Base-by-base conservation (phyloP, 2,888 invertebrate genomes). In the Odontomyia ornata region DNA sequence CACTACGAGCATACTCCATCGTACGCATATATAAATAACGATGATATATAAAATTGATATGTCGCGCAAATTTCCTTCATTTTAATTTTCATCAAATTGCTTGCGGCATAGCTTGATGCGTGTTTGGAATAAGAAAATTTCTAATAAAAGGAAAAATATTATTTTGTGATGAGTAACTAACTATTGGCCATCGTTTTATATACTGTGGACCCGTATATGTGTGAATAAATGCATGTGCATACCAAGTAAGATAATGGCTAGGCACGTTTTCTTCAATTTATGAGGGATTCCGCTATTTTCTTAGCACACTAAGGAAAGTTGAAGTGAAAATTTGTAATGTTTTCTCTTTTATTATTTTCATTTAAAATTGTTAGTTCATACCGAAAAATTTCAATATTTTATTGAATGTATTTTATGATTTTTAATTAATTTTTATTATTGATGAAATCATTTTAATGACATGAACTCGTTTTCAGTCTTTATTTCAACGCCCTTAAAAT, bases 301-400 rank as follows among this genome's bases (percentile, higher is more conserved):
- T 36, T 36, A 9, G 36, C 36, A n/a, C n/a, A 5, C 36, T 36
- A 36, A 65, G 65, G 43, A 72, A 72, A 56, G 52, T 72, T 72
- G 71, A 72, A 72, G 71, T 52, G 71, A 72, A 76, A 52, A 65
- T 25, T 64, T n/a, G 27, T 25, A 65, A 4, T 25, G 15, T 64
- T 76, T 76, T 76, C 52, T 52, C 43, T 62, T 28, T 62, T 43
- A 25, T 25, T 76, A n/a, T 57, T 27, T 21, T 65, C 13, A 13
- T 13, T 43, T n/a, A n/a, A n/a, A n/a, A n/a, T n/a, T n/a, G n/a
- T n/a, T n/a, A n/a, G n/a, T n/a, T n/a, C n/a, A n/a, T n/a, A n/a
- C n/a, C n/a, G n/a, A n/a, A n/a, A n/a, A n/a, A n/a, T n/a, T n/a
- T n/a, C n/a, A n/a, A n/a, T n/a, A n/a, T n/a, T n/a, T n/a, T n/a